These are phyloP conservation scores for Ceratosolen solmsi DNA, from an alignment of 1,140 invertebrate species.

Conservation along the genomic window DNA sequence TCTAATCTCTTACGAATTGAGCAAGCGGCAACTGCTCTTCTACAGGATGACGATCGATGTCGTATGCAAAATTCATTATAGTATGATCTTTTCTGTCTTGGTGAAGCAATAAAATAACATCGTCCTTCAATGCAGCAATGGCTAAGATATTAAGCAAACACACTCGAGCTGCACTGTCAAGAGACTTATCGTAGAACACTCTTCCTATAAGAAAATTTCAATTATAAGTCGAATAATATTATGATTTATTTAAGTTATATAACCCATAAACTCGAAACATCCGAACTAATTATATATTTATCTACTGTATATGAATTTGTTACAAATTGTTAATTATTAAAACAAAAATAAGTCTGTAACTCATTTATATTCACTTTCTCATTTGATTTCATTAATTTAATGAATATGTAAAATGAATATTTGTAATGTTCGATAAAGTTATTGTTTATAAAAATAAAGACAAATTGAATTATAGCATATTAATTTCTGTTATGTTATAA, in stretches of 20 bases:
- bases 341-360: too few species aligned
- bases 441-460: too few species aligned
- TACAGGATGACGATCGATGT: constrained; percentile 84
- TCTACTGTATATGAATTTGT: too few species aligned
- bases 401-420: too few species aligned
- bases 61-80: constrained; percentile 90
- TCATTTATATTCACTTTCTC: too few species aligned
- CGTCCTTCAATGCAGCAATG: constrained; percentile 87
- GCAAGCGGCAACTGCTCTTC: constrained; percentile 86
- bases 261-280: too few species aligned
- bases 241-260: background rate
- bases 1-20: constrained; percentile 81
- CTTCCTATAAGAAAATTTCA: constrained; percentile 72
- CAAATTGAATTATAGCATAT: too few species aligned
- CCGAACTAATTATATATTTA: too few species aligned
- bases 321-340: too few species aligned
- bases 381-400: too few species aligned
- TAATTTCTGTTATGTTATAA: too few species aligned
- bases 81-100: constrained; percentile 91
- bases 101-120: constrained; percentile 90
- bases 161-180: constrained; percentile 77
- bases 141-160: constrained; percentile 81
- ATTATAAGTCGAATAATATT: background rate
- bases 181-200: constrained; percentile 78
- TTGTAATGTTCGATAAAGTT: too few species aligned